Conservation (phyloP, 2,888 invertebrate species). For the Sinotaia quadrata region DNA sequence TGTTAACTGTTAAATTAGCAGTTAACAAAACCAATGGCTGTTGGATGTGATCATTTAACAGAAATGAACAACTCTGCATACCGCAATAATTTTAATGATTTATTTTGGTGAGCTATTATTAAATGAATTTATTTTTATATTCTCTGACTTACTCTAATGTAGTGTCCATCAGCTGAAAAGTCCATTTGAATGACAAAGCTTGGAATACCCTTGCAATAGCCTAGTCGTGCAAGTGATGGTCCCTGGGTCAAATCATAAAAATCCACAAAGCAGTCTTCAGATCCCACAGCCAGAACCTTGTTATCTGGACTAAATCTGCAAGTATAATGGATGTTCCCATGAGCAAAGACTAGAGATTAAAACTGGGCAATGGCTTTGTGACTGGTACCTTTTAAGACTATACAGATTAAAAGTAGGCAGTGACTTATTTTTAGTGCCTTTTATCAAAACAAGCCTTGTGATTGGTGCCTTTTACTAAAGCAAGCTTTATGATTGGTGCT, state of each 20-base stretch:
- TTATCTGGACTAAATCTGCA: slow-evolving; percentile 70
- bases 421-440: not conserved
- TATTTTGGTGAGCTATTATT: no score
- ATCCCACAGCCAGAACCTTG: slow-evolving; percentile 68
- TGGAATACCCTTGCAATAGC: slow-evolving; percentile 69
- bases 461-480: no score
- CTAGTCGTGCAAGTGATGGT: slow-evolving; percentile 58
- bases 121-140: no score
- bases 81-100: no score
- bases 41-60: no score
- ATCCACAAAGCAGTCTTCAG: slow-evolving; percentile 70
- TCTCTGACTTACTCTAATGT: slow-evolving; percentile 62
- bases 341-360: not conserved
- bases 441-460: no score
- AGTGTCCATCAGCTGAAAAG: slow-evolving; percentile 70
- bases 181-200: slow-evolving; percentile 70
- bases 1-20: no score
- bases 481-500: no score
- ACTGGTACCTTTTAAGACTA: not conserved
- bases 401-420: not conserved
- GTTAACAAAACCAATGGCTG: no score
- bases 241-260: slow-evolving; percentile 68
- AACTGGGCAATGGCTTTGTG: not conserved
- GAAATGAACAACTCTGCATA: no score
- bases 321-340: no score